Evolutionary conservation across 1,140 invertebrate species (phyloP).

Genomic region (Lineus longissimus): DNA sequence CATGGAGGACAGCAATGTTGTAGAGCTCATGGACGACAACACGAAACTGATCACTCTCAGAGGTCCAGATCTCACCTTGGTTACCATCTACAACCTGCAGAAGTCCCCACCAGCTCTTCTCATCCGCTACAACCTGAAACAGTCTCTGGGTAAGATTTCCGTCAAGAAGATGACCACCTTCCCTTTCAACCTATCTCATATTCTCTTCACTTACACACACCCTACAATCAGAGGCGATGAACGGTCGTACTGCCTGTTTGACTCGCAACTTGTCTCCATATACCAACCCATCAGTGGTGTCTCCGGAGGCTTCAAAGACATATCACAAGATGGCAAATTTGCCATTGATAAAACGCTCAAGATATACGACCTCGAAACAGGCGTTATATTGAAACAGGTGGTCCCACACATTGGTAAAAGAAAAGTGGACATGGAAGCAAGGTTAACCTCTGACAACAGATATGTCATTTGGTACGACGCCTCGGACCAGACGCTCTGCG

Average conservation of each 20-base stretch:
- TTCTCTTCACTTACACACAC: not conserved
- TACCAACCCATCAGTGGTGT: not conserved
- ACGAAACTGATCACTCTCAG: too few species aligned
- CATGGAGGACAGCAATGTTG: too few species aligned
- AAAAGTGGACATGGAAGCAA: not conserved
- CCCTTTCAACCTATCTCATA: not conserved
- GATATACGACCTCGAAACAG: not conserved
- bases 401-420: not conserved
- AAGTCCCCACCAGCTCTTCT: too few species aligned
- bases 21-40: too few species aligned
- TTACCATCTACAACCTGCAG: not conserved
- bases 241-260: not conserved
- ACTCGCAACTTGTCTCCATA: not conserved
- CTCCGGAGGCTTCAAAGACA: not conserved
- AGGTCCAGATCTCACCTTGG: too few species aligned
- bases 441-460: not conserved
- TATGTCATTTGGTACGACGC: not conserved
- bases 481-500: not conserved
- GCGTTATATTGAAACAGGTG: not conserved
- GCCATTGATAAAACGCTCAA: not conserved
- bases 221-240: not conserved
- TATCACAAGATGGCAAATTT: not conserved
- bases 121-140: not conserved
- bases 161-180: not conserved
- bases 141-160: not conserved